These are phyloP conservation scores for Drosophila mercatorum DNA, from an alignment of 2,888 invertebrate species.

Conservation along the genomic window DNA sequence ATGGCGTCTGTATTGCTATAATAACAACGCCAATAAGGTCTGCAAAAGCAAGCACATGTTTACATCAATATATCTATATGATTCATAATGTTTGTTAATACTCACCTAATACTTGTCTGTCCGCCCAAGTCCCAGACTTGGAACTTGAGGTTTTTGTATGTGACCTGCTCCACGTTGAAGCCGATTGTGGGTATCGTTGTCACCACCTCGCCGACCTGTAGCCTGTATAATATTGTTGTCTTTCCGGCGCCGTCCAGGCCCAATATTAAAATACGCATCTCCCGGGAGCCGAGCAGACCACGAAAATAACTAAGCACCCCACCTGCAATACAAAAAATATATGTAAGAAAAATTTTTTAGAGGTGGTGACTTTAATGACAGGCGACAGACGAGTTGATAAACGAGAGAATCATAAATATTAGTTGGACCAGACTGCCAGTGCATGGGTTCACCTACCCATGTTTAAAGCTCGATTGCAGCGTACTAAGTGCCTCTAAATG, in stretches of 20 bases:
- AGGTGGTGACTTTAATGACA: constrained; percentile 52
- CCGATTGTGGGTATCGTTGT: constrained; percentile 99
- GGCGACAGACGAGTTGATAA: constrained; percentile 32
- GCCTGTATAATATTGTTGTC: constrained; percentile 98
- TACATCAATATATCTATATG: not conserved
- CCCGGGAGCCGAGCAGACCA: constrained; percentile 96
- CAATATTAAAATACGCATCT: constrained; percentile 98
- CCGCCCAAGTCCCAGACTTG: constrained; percentile 99
- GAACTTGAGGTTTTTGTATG: constrained; percentile 99
- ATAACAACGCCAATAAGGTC: constrained; percentile 99
- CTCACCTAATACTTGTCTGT: constrained; percentile 98
- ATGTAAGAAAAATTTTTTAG: constrained; percentile 15
- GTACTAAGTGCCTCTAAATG: constrained; percentile 73
- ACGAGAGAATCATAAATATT: not conserved
- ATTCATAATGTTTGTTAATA: not conserved
- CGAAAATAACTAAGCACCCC: constrained; percentile 98
- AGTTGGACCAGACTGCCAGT: not conserved
- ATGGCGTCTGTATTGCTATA: constrained; percentile 99
- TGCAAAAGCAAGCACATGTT: constrained; percentile 79
- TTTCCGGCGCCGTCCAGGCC: constrained; percentile 99
- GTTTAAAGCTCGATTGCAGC: constrained; percentile 51
- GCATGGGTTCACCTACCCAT: constrained; percentile 57
- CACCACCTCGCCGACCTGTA: constrained; percentile 99
- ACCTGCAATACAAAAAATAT: constrained; percentile 86
- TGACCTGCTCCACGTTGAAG: constrained; percentile 99